Conservation (phyloP, 2,113 vertebrate genomes). For the Ahaetulla prasina region DNA sequence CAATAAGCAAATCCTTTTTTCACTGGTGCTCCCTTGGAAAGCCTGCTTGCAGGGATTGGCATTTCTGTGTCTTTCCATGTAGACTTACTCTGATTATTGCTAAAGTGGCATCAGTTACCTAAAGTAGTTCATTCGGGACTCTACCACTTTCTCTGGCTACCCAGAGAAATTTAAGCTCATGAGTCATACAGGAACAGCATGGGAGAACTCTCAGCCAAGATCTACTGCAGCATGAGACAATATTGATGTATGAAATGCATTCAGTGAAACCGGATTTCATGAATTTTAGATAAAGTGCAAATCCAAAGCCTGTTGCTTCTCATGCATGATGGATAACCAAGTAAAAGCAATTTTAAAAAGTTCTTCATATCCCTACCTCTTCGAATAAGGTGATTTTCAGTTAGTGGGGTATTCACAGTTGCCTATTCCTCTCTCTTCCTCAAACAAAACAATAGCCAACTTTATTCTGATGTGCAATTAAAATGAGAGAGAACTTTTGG, state of each 20-base stretch:
- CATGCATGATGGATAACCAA: constrained; percentile 39
- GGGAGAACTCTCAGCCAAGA: constrained; percentile 15
- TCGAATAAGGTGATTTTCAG: constrained; percentile 23
- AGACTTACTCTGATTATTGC: background rate
- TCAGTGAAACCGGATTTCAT: constrained; percentile 25
- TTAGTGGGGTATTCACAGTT: background rate
- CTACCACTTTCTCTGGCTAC: background rate
- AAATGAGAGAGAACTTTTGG: background rate
- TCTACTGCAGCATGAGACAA: constrained; percentile 11
- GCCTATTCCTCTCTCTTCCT: background rate
- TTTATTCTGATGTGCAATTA: background rate
- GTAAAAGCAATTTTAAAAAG: constrained; percentile 34
- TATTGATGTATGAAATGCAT: constrained; percentile 1
- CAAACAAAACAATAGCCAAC: background rate
- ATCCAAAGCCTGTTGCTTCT: constrained; percentile 37
- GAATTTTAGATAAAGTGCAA: constrained; percentile 44
- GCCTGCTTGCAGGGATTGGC: background rate
- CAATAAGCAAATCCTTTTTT: background rate
- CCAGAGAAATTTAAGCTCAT: background rate
- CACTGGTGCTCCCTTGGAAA: background rate
- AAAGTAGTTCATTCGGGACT: background rate
- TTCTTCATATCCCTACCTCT: constrained; percentile 35
- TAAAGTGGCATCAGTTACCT: background rate
- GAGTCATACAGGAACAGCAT: background rate
- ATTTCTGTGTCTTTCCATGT: background rate